Evolutionary conservation across 1,140 invertebrate species (phyloP), one percentile per base, ranked within the genome.

Genomic region (Polypedilum vanderplanki): DNA sequence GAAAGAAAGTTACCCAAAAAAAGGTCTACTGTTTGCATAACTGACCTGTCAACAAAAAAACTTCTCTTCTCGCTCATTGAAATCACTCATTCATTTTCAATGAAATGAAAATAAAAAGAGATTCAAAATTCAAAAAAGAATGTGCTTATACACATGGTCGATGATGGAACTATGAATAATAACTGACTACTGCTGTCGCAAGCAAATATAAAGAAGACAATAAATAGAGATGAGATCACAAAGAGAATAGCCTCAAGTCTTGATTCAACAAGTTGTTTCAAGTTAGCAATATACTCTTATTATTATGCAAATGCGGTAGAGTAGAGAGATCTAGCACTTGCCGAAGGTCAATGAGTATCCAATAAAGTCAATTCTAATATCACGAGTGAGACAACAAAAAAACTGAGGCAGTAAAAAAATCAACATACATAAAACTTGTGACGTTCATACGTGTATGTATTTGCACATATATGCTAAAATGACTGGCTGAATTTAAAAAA

Each of bases 1-100:
- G 12, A 57, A 12, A 57, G 46, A 57, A 57, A 57, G 46, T 57
- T 12, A 4, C 4, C n/a, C 46, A 57, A 57, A 57, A 15, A 57
- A 57, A 57, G 46, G 46, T 57, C 46, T 57, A 18, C 65, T 70
- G 65, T 70, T 70, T 70, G 65, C 65, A 70, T 70, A 70, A 70
- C 65, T 70, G 65, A 70, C 65, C 65, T 70, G 65, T 70, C 46
- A 57, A 70, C 65, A 4, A 57, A 15, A 8, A 18, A 18, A 18
- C 65, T 70, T 18, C 20, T 9, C 65, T 22, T 20, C 8, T 20
- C 65, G 65, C 17, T 70, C 65, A 70, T 70, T 70, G 0, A 70
- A 70, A 70, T 70, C 65, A 20, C 17, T 12, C n/a, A 18, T 67
- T n/a, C n/a, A n/a, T n/a, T 7, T 67, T 8, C 15, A 46, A 46